A percentile compares a stretch with the other conserved stretches of the same genome.
Evolutionary conservation across 2,113 vertebrate genomes (phyloP).

Genomic region (Ceyx melanurus): DNA sequence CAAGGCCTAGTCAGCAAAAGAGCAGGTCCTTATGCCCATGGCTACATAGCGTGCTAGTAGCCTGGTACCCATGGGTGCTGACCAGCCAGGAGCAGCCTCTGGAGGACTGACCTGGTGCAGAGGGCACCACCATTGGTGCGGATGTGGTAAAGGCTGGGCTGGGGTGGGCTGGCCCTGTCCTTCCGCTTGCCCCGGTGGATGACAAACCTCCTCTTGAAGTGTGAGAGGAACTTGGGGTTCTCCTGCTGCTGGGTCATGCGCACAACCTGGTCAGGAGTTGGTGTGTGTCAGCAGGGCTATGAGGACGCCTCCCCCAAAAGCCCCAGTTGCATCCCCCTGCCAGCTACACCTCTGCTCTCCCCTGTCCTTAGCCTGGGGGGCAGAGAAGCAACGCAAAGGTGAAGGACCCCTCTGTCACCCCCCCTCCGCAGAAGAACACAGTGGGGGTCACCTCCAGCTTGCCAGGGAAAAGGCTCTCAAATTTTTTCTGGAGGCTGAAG

Average conservation of each 20-base stretch:
- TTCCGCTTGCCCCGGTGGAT: constrained; percentile 95
- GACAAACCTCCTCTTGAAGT: constrained; percentile 98
- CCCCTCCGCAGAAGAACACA: not conserved
- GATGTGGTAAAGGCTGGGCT: constrained; percentile 96
- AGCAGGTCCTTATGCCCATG: fast-evolving
- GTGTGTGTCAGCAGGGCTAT: not conserved
- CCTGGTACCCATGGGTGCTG: not conserved
- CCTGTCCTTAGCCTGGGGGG: not conserved
- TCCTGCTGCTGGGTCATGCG: constrained; percentile 99
- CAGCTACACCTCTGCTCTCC: not conserved
- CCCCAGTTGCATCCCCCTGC: not conserved
- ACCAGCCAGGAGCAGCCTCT: fast-evolving
- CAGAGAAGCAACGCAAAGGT: not conserved
- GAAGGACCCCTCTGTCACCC: not conserved
- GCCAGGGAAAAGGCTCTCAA: constrained; percentile 95
- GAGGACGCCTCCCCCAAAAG: not conserved
- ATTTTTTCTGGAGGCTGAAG: constrained; percentile 98
- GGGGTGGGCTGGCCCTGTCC: constrained; percentile 77
- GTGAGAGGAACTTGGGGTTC: constrained; percentile 96
- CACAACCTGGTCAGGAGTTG: constrained; percentile 81
- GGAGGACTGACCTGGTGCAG: constrained; percentile 85
- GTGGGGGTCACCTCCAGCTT: constrained; percentile 84
- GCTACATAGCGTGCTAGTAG: fast-evolving
- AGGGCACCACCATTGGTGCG: constrained; percentile 95
- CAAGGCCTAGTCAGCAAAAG: fast-evolving